Evolutionary conservation across 2,113 vertebrate genomes (phyloP).

Genomic region (Nanorana parkeri): DNA sequence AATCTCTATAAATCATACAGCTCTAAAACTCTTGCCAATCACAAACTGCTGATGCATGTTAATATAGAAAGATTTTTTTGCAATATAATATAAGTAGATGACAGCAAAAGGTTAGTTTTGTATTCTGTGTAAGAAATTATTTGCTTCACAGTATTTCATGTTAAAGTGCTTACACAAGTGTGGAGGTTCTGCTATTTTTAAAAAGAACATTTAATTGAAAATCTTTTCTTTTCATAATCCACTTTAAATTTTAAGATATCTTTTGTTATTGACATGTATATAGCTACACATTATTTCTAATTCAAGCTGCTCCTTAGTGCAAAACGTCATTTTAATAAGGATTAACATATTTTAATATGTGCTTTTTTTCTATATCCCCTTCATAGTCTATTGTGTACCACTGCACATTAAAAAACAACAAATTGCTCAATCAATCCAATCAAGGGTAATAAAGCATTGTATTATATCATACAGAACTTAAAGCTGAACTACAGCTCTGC

Average conservation of each 20-base stretch:
- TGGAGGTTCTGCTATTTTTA: conserved; percentile 21
- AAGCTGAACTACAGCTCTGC: no score
- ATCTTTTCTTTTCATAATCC: conserved; percentile 18
- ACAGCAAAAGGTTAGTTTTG: conserved; percentile 12
- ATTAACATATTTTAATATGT: conserved; percentile 1
- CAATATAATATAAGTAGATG: conserved; percentile 18
- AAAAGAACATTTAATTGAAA: conserved; percentile 26
- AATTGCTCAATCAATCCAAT: no score
- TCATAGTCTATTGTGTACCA: no score
- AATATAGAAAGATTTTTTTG: conserved; percentile 11
- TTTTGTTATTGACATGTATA: conserved; percentile 16
- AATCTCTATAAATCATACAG: conserved; percentile 25
- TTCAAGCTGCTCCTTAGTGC: not conserved
- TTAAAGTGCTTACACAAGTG: conserved; percentile 35
- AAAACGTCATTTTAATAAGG: conserved; percentile 5
- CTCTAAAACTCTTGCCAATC: conserved; percentile 19
- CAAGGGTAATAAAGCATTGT: no score
- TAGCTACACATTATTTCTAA: not conserved
- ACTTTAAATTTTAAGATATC: not conserved
- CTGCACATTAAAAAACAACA: no score
- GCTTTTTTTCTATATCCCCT: no score
- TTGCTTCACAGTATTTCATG: conserved; percentile 21
- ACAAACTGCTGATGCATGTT: conserved; percentile 20
- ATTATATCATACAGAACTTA: no score
- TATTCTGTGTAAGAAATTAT: conserved; percentile 29